Conservation (phyloP, 2,113 vertebrate genomes). For the Guaruba guarouba region DNA sequence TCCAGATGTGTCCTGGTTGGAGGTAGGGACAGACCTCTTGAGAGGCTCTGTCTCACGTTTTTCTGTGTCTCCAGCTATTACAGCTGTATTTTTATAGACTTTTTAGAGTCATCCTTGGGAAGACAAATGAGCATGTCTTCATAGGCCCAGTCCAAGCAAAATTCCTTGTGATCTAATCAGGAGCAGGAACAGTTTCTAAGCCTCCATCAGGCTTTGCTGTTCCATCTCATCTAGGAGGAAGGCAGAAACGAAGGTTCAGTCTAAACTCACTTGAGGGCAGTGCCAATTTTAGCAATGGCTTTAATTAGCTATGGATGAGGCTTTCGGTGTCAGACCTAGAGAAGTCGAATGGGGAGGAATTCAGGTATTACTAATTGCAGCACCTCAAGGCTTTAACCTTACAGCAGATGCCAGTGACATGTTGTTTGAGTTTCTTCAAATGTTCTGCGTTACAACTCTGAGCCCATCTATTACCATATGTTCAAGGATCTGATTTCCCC, state of each 20-base stretch:
- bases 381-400: background rate
- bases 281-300: background rate
- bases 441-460: background rate
- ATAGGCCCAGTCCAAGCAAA: background rate
- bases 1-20: background rate
- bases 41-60: background rate
- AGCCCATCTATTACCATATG: background rate
- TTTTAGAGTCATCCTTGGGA: background rate
- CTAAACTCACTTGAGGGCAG: background rate
- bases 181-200: background rate
- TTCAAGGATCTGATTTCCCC: background rate
- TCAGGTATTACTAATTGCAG: background rate
- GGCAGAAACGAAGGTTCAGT: background rate
- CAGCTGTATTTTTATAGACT: conserved; percentile 11
- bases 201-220: background rate
- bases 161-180: background rate
- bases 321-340: background rate
- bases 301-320: background rate
- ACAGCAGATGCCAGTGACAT: background rate
- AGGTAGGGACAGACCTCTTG: background rate
- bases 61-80: background rate
- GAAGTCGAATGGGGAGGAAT: background rate
- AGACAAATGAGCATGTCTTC: background rate
- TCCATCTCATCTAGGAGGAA: background rate
- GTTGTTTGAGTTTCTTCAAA: background rate